A percentile compares a stretch with the other conserved stretches of the same genome.
These are phyloP conservation scores for Brachionus calyciflorus DNA, from an alignment of 1,140 invertebrate genomes.

Conservation along the genomic window DNA sequence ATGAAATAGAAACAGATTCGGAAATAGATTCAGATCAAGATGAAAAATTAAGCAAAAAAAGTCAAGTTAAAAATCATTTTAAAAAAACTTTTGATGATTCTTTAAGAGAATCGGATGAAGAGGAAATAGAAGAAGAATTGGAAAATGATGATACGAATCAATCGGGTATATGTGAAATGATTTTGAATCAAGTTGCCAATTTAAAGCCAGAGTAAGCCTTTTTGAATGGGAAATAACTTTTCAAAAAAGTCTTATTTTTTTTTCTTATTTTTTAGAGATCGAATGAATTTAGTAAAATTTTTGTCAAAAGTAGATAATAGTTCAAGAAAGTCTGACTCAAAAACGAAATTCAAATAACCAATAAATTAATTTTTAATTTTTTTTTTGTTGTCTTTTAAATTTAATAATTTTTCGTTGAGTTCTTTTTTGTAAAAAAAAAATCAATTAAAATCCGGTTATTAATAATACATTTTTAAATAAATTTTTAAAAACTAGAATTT, in stretches of 20 bases:
- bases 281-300: conserved; percentile 33
- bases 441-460: too few species aligned
- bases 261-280: neutral
- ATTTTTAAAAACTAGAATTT: too few species aligned
- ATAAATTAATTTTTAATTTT: neutral
- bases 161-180: conserved; percentile 1
- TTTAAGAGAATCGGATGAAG: neutral
- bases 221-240: neutral
- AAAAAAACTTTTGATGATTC: neutral
- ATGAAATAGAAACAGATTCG: neutral
- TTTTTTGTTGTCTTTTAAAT: neutral
- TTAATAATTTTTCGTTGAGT: neutral
- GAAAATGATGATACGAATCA: neutral
- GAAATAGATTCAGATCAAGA: neutral
- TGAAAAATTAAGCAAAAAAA: neutral
- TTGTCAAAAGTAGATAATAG: conserved; percentile 11
- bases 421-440: too few species aligned
- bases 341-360: neutral
- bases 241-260: neutral
- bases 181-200: neutral
- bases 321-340: neutral
- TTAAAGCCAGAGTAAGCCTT: conserved; percentile 8
- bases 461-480: too few species aligned
- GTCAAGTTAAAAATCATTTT: too few species aligned
- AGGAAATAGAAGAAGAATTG: neutral